A percentile compares a stretch with the other conserved stretches of the same genome.
Evolutionary conservation across 2,113 vertebrate genomes (phyloP).

Genomic region (Coturnix japonica): DNA sequence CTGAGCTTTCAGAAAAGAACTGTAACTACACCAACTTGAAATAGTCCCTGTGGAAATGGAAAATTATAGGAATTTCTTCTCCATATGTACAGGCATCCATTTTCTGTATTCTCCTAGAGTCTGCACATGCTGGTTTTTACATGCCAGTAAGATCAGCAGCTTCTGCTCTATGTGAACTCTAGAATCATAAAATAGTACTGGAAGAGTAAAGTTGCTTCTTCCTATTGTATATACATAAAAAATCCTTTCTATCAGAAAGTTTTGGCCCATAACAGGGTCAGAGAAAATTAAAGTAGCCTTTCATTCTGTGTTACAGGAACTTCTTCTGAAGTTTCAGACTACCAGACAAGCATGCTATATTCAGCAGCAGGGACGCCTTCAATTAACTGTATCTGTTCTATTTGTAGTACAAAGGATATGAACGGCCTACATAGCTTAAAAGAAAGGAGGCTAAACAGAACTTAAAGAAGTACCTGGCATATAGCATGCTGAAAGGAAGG

Average conservation of each 20-base stretch:
- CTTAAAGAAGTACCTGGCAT: conserved; percentile 45
- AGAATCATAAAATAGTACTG: background rate
- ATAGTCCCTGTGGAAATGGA: background rate
- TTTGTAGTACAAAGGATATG: conserved; percentile 77
- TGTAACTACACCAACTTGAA: background rate
- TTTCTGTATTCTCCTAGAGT: background rate
- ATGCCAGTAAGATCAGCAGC: background rate
- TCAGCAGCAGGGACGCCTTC: conserved; percentile 76
- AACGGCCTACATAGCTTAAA: conserved; percentile 69
- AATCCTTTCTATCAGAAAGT: conserved; percentile 49
- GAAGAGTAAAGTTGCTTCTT: conserved; percentile 47
- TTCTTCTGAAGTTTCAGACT: conserved; percentile 70
- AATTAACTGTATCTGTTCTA: conserved; percentile 76
- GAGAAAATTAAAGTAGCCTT: conserved; percentile 74
- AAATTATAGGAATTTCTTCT: background rate
- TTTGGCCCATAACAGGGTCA: conserved; percentile 59
- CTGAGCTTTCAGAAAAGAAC: background rate
- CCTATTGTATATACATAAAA: conserved; percentile 42
- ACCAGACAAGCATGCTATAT: conserved; percentile 58
- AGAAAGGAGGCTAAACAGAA: conserved; percentile 64
- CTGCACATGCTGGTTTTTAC: background rate
- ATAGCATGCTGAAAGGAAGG: conserved; percentile 47
- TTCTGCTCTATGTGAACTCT: background rate
- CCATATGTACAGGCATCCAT: background rate
- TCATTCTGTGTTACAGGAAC: conserved; percentile 61